These are phyloP conservation scores for Saccopteryx bilineata DNA, from an alignment of 2,113 vertebrate species.

Conservation along the genomic window DNA sequence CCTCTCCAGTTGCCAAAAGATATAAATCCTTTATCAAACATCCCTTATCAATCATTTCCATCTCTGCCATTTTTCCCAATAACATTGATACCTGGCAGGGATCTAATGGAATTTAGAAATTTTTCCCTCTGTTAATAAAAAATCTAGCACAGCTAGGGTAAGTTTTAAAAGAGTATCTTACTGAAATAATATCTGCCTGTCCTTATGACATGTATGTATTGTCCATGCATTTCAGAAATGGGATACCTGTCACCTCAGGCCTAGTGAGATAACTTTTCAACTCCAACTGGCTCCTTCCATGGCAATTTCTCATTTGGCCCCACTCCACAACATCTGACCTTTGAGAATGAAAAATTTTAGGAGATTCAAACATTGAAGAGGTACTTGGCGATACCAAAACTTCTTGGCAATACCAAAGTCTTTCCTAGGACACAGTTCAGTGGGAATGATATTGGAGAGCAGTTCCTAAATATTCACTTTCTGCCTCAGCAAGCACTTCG, in stretches of 20 bases:
- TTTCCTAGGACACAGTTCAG: not conserved
- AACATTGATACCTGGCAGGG: not conserved
- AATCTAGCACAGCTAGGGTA: not conserved
- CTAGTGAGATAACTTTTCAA: not conserved
- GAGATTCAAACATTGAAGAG: not conserved
- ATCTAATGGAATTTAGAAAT: not conserved
- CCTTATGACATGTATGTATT: not conserved
- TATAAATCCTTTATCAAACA: not conserved
- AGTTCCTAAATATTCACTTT: not conserved
- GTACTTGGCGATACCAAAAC: not conserved
- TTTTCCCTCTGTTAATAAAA: not conserved
- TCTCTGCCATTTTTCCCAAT: not conserved
- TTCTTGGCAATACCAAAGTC: not conserved
- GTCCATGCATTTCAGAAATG: not conserved
- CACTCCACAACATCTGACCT: not conserved
- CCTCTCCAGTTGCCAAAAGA: not conserved
- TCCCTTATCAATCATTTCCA: not conserved
- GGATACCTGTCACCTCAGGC: not conserved
- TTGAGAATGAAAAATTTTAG: not conserved
- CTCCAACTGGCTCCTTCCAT: not conserved
- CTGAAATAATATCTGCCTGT: not conserved
- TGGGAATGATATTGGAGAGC: not conserved
- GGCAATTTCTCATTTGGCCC: not conserved
- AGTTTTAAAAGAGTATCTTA: not conserved
- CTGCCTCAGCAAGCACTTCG: not conserved